Evolutionary conservation across 2,888 invertebrate genomes (phyloP), one percentile per base, ranked within the genome.

Genomic region (Argyresthia albistria): DNA sequence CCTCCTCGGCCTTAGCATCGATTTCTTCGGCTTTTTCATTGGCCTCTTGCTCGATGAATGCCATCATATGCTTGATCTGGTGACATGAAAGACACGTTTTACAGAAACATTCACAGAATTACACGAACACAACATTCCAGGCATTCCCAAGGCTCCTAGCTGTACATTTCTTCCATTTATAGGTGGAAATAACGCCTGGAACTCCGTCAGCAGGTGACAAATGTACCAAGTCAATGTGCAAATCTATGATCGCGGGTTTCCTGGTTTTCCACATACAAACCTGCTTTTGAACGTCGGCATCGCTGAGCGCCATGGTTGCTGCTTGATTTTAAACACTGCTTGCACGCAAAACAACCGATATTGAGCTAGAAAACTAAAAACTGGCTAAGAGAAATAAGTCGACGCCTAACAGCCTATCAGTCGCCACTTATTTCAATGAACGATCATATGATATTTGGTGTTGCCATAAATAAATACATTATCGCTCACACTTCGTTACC

Each of bases 1-100:
- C 99, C 88, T 99, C 99, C 78, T 99, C 99, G 49, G 99, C 99
- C 90, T 99, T 99, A 50, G 99, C 98, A 91, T 99, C 99, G 80
- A 99, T 99, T 91, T 99, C 99, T 88, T 99, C 99, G 51, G 98
- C 99, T 88, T 99, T 99, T 90, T 99, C 99, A 90, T 97, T 99
- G 84, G 99, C 99, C 89, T 99, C 99, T 91, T 99, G 99, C 89
- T 99, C 99, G 88, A 99, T 99, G 92, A 99, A 99, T 88, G 98
- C 98, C 97, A 99, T 99, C 99, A 99, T 99, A 86, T 99, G 99
- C 90, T 98, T 97, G 88, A 99, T 99, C 98, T 99, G 81, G 59
- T 80, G 82, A 65, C 56, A 59, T 58, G 57, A 62, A 37, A 16
- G 35, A 9, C 6, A 52, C 3, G 12, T 25, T 14, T 51, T 43